Base-by-base conservation (phyloP, 2,113 vertebrate species). In the Atherinomorus stipes region DNA sequence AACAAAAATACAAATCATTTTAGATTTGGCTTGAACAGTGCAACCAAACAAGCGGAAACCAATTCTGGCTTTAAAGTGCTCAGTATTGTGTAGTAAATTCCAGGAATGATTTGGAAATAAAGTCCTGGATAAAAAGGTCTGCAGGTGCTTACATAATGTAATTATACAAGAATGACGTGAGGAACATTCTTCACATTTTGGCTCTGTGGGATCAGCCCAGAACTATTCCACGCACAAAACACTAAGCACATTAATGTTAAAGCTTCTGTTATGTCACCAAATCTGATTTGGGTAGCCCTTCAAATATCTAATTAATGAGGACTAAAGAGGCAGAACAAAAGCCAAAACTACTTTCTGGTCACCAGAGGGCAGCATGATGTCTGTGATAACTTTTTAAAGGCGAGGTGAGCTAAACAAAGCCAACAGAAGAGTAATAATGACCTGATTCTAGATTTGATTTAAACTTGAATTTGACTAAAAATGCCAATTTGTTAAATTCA, bases 241-340 rank as follows among this genome's bases (percentile, higher is more conserved):
- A 42, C 58, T 78, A 83, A 83, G 70, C 49, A 54, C 50, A 21
- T 13, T 81, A 53, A 81, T 75, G 69, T 51, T 73, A 64, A 78
- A 87, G 69, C 76, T 75, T 11, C 16, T 58, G 71, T 91, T 91
- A 89, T 52, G 68, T 90, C 81, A 86, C 64, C 26, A 83, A 87
- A 87, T 85, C 81, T 64, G 64, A 78, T 86, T 84, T 61, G 42
- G 45, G 31, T 74, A 34, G 47, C 22, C 59, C 51, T 62, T 81
- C 52, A 80, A 76, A 90, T 87, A 76, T 64, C 77, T 51, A 47
- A 70, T 85, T 85, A 74, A 64, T 22, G n/a, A 49, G 12, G 52
- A 40, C 28, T 71, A 42, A 53, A 47, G 45, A 40, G 12, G 78
- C 21, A 57, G 25, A 22, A 61, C 22, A 61, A 38, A 25, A 65